Conservation (phyloP, 2,888 invertebrate genomes). For the Andrena hattorfiana region DNA sequence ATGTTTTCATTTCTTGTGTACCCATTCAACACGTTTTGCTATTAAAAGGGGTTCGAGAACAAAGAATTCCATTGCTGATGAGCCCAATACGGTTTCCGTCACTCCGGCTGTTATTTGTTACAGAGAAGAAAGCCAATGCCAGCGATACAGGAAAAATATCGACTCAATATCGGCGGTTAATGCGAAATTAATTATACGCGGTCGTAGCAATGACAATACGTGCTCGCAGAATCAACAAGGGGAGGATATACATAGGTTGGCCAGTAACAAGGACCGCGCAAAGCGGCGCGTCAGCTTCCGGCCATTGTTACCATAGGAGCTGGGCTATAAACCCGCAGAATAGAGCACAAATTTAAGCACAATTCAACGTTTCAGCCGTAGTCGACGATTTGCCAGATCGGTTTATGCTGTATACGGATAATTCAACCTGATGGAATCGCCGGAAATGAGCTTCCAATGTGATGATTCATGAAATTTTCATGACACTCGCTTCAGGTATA, state of each 20-base stretch:
- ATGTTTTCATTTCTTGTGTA: too few species aligned
- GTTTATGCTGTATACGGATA: constrained; percentile 36
- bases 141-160: neutral
- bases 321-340: constrained; percentile 48
- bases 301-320: constrained; percentile 56
- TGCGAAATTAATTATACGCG: constrained; percentile 21
- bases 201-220: constrained; percentile 29
- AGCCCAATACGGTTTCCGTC: too few species aligned
- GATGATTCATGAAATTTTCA: constrained; percentile 2
- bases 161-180: constrained; percentile 7
- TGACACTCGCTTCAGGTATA: neutral
- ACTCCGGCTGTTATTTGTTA: too few species aligned
- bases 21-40: too few species aligned
- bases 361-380: constrained; percentile 51
- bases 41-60: neutral
- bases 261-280: constrained; percentile 36
- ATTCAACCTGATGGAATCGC: constrained; percentile 20
- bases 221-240: constrained; percentile 35
- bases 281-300: constrained; percentile 63
- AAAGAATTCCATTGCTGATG: too few species aligned
- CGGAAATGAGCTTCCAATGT: constrained; percentile 24
- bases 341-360: constrained; percentile 56
- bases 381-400: constrained; percentile 51
- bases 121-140: too few species aligned
- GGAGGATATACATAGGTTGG: constrained; percentile 16